A percentile compares a stretch with the other conserved stretches of the same genome.
These are phyloP conservation scores for Gymnoscopelus braueri DNA, from an alignment of 2,797 vertebrate genomes.

Conservation along the genomic window DNA sequence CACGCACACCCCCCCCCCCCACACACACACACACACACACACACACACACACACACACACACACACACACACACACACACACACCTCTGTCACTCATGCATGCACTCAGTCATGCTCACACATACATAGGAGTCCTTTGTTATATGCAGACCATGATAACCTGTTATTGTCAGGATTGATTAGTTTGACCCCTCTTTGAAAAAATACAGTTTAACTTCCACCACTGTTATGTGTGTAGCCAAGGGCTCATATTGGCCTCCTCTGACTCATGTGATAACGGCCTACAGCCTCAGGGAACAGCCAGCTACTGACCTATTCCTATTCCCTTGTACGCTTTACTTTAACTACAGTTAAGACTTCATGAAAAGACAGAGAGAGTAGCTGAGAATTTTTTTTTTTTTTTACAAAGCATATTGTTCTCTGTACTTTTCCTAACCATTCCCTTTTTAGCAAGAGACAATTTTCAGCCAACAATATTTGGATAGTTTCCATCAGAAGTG, in stretches of 20 bases:
- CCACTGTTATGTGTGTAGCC: too few relatives aligned
- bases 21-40: too few relatives aligned
- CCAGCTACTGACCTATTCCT: constrained; percentile 34
- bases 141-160: neutral
- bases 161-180: constrained; percentile 4
- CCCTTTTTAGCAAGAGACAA: neutral
- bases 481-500: constrained; percentile 8
- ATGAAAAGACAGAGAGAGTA: neutral
- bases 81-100: constrained; percentile 13
- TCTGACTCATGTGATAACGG: too few relatives aligned
- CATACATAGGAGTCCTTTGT: neutral
- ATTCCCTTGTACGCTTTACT: constrained; percentile 58
- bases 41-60: neutral
- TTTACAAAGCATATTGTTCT: neutral
- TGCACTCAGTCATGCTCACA: neutral
- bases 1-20: too few relatives aligned
- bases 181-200: neutral
- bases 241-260: too few relatives aligned
- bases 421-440: neutral
- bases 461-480: neutral
- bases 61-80: constrained; percentile 13
- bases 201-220: neutral
- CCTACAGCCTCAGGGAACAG: neutral
- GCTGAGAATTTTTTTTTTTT: too few relatives aligned
- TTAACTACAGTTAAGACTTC: too few relatives aligned